Percentiles rank a stretch among this genome's conserved stretches.
Evolutionary conservation across 2,113 vertebrate species (phyloP).

Genomic region (Thryonomys swinderianus): DNA sequence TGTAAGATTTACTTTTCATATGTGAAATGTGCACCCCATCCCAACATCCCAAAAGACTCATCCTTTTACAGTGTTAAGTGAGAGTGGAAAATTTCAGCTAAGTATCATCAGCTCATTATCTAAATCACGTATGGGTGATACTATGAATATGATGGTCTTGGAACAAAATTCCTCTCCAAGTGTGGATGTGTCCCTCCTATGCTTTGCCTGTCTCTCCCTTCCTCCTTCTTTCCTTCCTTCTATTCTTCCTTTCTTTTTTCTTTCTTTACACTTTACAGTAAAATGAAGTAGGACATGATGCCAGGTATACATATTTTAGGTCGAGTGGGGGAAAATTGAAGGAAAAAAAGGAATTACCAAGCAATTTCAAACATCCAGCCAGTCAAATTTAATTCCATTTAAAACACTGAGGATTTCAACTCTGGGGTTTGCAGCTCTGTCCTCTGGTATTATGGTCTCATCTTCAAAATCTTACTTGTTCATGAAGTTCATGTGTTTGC

Average conservation of each 20-base stretch:
- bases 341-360: conserved; percentile 5
- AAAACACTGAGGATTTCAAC: not conserved
- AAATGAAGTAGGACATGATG: not conserved
- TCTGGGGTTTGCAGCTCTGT: not conserved
- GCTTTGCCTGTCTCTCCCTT: no score
- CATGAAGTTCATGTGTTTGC: conserved; percentile 3
- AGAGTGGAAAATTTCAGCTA: not conserved
- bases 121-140: conserved; percentile 10
- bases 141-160: not conserved
- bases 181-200: not conserved
- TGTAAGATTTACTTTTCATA: not conserved
- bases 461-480: conserved; percentile 5
- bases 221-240: not conserved
- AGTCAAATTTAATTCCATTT: conserved; percentile 40
- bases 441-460: not conserved
- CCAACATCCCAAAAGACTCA: not conserved
- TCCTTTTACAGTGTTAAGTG: not conserved
- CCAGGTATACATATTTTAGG: not conserved
- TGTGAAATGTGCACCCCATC: not conserved
- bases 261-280: not conserved
- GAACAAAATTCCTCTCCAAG: not conserved
- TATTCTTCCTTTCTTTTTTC: not conserved
- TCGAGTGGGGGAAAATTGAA: not conserved
- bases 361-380: conserved; percentile 35
- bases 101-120: not conserved